phyloP scores from a whole-genome alignment of 2,888 invertebrate genomes.

The Drosophila quinaria region DNA sequence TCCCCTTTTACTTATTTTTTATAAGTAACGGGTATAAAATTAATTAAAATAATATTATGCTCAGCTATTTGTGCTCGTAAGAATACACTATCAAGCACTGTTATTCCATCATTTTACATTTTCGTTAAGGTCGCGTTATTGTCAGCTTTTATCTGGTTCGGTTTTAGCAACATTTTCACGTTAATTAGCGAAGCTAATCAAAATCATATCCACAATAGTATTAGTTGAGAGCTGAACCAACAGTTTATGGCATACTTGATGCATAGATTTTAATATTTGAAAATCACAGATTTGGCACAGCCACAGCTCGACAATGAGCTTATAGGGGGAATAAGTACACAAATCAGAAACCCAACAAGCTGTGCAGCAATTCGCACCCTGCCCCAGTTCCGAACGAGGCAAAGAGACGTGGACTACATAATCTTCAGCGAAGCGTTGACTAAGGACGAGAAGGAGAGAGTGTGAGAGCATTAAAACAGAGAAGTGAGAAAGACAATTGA shows the following conservation, averaged over 20 bases:
- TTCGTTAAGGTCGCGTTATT: neutral
- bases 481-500: conserved; percentile 9
- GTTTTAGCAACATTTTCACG: conserved; percentile 15
- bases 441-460: conserved; percentile 21
- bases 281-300: conserved; percentile 35
- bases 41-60: neutral
- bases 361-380: conserved; percentile 66
- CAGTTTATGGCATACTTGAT: conserved; percentile 35
- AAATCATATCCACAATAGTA: conserved; percentile 22
- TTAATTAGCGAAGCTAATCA: conserved; percentile 27
- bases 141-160: conserved; percentile 6
- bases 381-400: neutral
- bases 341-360: conserved; percentile 75
- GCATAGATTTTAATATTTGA: conserved; percentile 48
- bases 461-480: conserved; percentile 56
- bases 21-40: too few species aligned
- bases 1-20: too few species aligned
- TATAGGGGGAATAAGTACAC: conserved; percentile 39
- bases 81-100: neutral
- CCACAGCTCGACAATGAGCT: conserved; percentile 14
- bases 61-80: neutral
- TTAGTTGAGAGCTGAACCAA: conserved; percentile 14
- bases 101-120: neutral
- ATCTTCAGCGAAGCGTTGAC: conserved; percentile 60
- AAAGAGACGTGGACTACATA: conserved; percentile 24